A percentile compares a stretch with the other conserved stretches of the same genome.
Conservation (phyloP, 1,140 invertebrate species). For the Babylonia areolata region DNA sequence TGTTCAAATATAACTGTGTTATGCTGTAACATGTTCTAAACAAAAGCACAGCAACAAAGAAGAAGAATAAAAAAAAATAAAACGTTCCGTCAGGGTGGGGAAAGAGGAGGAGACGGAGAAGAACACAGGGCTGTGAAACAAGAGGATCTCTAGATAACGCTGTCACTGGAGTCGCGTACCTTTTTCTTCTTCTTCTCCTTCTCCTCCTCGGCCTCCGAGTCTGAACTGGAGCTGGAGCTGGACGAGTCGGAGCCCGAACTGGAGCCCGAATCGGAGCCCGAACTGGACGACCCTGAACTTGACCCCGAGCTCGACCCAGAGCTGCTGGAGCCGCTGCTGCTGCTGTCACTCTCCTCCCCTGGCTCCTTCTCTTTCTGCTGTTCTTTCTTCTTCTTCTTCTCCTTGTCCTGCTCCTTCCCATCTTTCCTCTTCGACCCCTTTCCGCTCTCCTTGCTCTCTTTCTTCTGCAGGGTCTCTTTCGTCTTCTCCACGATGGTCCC, state of each 20-base stretch:
- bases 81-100: too few relatives aligned
- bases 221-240: constrained; percentile 40
- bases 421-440: constrained; percentile 7
- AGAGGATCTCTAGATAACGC: too few relatives aligned
- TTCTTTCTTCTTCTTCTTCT: constrained; percentile 31
- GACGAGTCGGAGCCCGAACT: constrained; percentile 27
- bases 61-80: too few relatives aligned
- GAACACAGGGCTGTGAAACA: too few relatives aligned
- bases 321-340: neutral
- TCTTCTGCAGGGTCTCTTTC: constrained; percentile 6
- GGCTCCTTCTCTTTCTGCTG: neutral
- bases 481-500: neutral
- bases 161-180: too few relatives aligned
- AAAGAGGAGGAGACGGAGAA: too few relatives aligned
- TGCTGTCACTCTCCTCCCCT: neutral
- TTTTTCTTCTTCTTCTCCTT: constrained; percentile 32
- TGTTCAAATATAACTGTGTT: too few relatives aligned
- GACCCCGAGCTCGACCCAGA: constrained; percentile 35
- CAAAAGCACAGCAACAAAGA: too few relatives aligned
- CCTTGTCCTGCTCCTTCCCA: constrained; percentile 12
- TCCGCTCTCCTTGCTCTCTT: neutral
- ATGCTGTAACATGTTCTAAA: too few relatives aligned
- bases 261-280: neutral
- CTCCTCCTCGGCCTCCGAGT: constrained; percentile 3
- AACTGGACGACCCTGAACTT: constrained; percentile 48